phyloP scores from a whole-genome alignment of 2,888 invertebrate genomes.

The Odiellus spinosus region DNA sequence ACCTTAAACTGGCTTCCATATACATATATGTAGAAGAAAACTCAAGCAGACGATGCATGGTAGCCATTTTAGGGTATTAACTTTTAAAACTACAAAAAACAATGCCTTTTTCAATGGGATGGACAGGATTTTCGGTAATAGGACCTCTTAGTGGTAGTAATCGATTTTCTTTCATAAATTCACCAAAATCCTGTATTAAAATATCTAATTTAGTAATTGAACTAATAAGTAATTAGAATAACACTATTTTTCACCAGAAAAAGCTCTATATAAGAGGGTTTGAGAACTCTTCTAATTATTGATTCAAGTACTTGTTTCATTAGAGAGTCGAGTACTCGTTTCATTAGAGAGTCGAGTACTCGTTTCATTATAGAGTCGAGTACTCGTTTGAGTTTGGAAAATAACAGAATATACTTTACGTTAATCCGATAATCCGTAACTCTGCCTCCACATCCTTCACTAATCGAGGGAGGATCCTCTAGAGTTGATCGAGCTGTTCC shows the following conservation, averaged over 20 bases:
- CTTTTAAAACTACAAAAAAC: conserved; percentile 1
- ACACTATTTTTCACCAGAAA: too few relatives aligned
- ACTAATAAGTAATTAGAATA: too few relatives aligned
- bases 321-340: too few relatives aligned
- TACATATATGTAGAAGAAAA: too few relatives aligned
- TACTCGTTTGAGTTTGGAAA: too few relatives aligned
- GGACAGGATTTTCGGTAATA: conserved; percentile 18
- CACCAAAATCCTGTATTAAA: conserved; percentile 53
- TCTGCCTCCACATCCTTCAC: conserved; percentile 82
- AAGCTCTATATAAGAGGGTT: too few relatives aligned
- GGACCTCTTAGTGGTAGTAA: conserved; percentile 44
- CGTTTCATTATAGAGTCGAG: too few relatives aligned
- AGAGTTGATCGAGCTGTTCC: conserved; percentile 66
- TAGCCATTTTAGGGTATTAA: conserved; percentile 8
- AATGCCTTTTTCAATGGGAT: conserved; percentile 37
- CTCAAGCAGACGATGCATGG: not conserved
- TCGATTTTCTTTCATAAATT: conserved; percentile 67
- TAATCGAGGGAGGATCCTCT: conserved; percentile 88
- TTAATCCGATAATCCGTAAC: conserved; percentile 75
- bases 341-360: too few relatives aligned
- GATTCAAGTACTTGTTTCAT: too few relatives aligned
- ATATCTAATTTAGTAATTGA: not conserved
- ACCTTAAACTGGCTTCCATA: too few relatives aligned
- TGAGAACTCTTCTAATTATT: too few relatives aligned
- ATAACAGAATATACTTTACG: too few relatives aligned